Conservation (phyloP, 2,888 invertebrate species). For the Cantharis rustica region DNA sequence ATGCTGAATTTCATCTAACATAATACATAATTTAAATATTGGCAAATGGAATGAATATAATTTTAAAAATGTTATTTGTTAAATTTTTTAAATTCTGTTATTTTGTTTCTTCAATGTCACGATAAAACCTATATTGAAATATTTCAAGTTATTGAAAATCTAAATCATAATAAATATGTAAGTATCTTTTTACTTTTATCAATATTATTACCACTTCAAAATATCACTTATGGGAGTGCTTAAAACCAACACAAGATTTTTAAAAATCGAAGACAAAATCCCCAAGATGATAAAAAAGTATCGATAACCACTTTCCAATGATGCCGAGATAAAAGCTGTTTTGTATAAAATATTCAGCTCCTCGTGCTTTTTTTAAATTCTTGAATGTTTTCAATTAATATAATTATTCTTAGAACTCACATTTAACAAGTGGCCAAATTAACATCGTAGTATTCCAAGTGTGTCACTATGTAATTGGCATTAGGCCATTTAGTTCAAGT, state of each 20-base stretch:
- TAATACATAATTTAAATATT: too few relatives aligned
- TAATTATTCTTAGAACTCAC: neutral
- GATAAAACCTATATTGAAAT: neutral
- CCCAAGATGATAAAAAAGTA: neutral
- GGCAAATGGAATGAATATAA: neutral
- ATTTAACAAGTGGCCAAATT: conserved; percentile 3
- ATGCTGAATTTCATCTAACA: neutral
- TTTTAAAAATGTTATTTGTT: neutral
- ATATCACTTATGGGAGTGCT: neutral
- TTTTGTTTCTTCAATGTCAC: neutral
- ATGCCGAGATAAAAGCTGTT: neutral
- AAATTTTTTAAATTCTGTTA: neutral
- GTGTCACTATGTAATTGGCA: conserved; percentile 3
- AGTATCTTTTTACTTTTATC: neutral
- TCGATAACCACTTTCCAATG: neutral
- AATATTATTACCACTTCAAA: neutral
- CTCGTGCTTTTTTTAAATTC: neutral
- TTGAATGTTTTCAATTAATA: neutral
- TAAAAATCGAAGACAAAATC: neutral
- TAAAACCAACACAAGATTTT: neutral
- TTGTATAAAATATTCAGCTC: neutral
- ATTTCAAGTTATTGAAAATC: neutral
- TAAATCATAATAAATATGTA: neutral
- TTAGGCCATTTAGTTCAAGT: conserved; percentile 1
- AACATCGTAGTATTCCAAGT: neutral